Evolutionary conservation across 2,113 vertebrate species (phyloP).

Genomic region (Crotalus viridis): DNA sequence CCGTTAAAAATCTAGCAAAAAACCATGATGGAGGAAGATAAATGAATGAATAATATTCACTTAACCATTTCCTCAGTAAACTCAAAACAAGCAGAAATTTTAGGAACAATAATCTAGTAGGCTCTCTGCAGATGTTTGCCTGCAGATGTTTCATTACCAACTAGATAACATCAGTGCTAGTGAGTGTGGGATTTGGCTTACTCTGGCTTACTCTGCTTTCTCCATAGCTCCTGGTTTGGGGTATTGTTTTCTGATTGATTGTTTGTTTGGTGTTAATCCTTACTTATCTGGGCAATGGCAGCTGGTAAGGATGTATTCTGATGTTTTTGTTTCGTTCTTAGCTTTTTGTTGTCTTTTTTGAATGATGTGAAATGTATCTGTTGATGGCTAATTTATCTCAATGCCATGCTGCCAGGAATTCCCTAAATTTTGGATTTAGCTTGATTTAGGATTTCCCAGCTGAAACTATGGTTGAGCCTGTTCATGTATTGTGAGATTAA

Average conservation of each 20-base stretch:
- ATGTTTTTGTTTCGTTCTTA: neutral
- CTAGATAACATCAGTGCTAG: neutral
- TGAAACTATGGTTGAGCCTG: too few relatives aligned
- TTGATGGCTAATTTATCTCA: neutral
- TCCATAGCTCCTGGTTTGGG: neutral
- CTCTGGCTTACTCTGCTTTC: neutral
- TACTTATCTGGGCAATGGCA: neutral
- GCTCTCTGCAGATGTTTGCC: neutral
- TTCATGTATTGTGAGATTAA: neutral
- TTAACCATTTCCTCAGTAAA: neutral
- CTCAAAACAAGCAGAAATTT: neutral
- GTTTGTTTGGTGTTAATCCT: neutral
- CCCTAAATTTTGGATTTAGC: neutral
- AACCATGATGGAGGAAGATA: neutral
- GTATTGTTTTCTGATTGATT: neutral
- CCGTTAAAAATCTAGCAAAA: neutral
- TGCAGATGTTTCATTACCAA: neutral
- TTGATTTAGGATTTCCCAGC: too few relatives aligned
- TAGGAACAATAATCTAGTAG: neutral
- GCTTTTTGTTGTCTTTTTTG: neutral
- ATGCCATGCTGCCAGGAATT: neutral
- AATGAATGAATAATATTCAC: neutral
- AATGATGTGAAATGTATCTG: neutral
- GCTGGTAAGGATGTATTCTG: neutral
- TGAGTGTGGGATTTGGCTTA: neutral